phyloP scores from a whole-genome alignment of 2,888 invertebrate genomes.

The Dascillus cervinus region DNA sequence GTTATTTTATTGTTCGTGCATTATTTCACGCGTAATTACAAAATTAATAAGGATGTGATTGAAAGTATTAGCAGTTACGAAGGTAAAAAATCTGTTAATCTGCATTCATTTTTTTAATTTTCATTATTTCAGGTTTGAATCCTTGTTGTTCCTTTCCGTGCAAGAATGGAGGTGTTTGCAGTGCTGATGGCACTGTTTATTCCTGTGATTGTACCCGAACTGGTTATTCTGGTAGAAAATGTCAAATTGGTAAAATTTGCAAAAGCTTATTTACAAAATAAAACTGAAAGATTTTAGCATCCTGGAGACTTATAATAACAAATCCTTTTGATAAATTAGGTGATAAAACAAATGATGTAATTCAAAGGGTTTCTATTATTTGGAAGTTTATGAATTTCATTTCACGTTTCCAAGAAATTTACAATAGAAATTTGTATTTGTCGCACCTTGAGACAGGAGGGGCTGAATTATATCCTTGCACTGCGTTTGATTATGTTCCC shows the following conservation, averaged over 20 bases:
- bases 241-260: constrained; percentile 6
- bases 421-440: constrained; percentile 7
- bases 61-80: background rate
- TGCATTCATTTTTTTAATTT: background rate
- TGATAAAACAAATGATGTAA: too few relatives aligned
- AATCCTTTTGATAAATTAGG: too few relatives aligned
- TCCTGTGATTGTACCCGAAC: constrained; percentile 8
- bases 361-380: background rate
- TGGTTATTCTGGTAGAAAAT: constrained; percentile 7
- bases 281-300: too few relatives aligned
- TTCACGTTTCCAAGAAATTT: constrained; percentile 3
- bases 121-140: constrained; percentile 6
- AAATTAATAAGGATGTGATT: constrained; percentile 1
- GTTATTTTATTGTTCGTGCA: constrained; percentile 2
- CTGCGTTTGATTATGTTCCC: too few relatives aligned
- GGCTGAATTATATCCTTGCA: too few relatives aligned
- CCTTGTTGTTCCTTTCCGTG: constrained; percentile 9
- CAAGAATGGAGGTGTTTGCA: constrained; percentile 9
- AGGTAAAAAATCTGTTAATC: background rate
- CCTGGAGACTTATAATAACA: too few relatives aligned
- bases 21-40: too few relatives aligned
- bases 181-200: constrained; percentile 3
- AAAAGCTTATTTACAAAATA: too few relatives aligned
- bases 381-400: constrained; percentile 3
- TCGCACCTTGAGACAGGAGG: too few relatives aligned